Conservation (phyloP, 1,140 invertebrate genomes). For the Nephila pilipes region DNA sequence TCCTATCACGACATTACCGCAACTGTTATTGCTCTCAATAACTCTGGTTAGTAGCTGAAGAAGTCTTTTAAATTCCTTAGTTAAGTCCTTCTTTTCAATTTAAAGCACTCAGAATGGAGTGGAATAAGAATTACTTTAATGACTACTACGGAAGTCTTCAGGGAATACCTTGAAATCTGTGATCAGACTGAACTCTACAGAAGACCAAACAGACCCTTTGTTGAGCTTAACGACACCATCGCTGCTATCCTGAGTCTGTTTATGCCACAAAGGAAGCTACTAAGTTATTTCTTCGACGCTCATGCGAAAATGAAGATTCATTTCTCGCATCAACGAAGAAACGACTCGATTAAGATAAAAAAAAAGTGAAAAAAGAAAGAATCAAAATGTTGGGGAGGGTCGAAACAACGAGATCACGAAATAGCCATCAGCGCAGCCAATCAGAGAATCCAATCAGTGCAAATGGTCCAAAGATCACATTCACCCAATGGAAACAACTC, state of each 20-base stretch:
- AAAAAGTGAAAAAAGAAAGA: conserved; percentile 26
- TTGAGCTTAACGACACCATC: background rate
- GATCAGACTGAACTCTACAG: background rate
- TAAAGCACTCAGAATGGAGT: background rate
- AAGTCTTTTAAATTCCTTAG: background rate
- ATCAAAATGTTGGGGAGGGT: conserved; percentile 20
- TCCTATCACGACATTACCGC: background rate
- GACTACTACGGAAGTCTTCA: background rate
- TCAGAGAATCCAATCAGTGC: conserved; percentile 76
- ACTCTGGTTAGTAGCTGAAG: conserved; percentile 3
- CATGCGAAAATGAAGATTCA: conserved; percentile 72
- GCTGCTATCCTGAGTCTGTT: background rate
- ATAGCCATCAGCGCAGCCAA: conserved; percentile 72
- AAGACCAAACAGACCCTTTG: background rate
- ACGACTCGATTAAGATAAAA: conserved; percentile 45
- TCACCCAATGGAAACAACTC: conserved; percentile 63
- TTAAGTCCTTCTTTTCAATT: background rate
- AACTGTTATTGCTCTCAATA: background rate
- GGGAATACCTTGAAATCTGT: conserved; percentile 11
- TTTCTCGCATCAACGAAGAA: conserved; percentile 56
- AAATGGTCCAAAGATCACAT: conserved; percentile 75
- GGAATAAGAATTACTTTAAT: conserved; percentile 38
- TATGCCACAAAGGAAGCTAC: conserved; percentile 24
- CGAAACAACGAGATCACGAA: conserved; percentile 71
- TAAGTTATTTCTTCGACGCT: conserved; percentile 34